phyloP scores from a whole-genome alignment of 2,113 vertebrate genomes.

The Cricetomys ansorgei region DNA sequence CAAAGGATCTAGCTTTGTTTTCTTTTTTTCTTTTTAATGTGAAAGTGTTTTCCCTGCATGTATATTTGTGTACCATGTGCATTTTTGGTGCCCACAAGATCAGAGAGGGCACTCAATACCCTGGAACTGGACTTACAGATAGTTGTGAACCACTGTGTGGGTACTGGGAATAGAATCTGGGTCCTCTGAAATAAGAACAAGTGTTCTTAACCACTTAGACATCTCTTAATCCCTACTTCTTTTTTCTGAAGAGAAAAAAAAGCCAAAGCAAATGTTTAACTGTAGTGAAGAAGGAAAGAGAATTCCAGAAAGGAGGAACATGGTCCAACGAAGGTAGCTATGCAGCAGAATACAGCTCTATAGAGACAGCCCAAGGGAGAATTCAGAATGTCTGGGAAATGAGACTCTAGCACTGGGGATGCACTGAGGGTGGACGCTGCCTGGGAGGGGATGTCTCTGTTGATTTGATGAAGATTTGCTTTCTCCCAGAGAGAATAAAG shows the following conservation, averaged over 20 bases:
- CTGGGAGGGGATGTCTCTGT: background rate
- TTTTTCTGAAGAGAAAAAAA: background rate
- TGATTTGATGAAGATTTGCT: background rate
- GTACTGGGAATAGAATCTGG: background rate
- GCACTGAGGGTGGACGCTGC: accelerated
- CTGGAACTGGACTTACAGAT: background rate
- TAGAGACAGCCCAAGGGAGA: background rate
- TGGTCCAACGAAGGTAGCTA: background rate
- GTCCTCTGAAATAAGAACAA: background rate
- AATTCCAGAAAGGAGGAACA: background rate
- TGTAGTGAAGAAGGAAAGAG: background rate
- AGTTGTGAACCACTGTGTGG: background rate
- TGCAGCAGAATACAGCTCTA: accelerated
- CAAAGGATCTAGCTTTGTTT: background rate
- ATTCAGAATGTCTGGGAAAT: background rate
- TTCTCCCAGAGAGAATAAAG: background rate
- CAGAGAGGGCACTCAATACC: background rate
- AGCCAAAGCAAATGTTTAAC: background rate
- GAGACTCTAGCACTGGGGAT: background rate
- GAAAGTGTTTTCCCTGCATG: background rate
- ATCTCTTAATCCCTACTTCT: background rate
- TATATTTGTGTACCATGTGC: background rate
- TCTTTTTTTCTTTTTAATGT: background rate
- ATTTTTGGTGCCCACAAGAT: background rate
- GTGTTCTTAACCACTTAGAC: background rate